Percentiles rank a stretch among this genome's conserved stretches.
Evolutionary conservation across 2,888 invertebrate genomes (phyloP).

Genomic region (Lydus trimaculatus): DNA sequence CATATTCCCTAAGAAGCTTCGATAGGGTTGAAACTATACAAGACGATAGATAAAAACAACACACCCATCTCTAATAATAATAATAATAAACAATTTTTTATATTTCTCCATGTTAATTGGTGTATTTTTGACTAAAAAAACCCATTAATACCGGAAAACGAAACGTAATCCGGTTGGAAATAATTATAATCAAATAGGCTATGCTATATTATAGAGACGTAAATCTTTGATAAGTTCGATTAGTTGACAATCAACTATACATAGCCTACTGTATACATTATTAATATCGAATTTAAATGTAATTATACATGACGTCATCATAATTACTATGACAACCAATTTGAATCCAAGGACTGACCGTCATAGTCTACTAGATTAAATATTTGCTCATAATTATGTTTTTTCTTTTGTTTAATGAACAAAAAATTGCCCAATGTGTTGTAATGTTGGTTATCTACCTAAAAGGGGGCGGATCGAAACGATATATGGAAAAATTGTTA

Average conservation of each 20-base stretch:
- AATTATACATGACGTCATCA: background rate
- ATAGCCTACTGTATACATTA: background rate
- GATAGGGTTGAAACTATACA: background rate
- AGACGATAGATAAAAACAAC: background rate
- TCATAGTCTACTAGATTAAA: background rate
- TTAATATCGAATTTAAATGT: background rate
- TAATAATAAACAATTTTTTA: too few species aligned
- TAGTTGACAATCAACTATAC: background rate
- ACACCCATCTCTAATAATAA: background rate
- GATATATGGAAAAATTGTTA: background rate
- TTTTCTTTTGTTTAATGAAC: background rate
- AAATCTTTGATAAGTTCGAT: background rate
- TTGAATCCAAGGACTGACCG: background rate
- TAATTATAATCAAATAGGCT: background rate
- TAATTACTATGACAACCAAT: background rate
- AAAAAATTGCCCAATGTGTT: background rate
- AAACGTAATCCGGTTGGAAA: background rate
- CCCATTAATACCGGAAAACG: background rate
- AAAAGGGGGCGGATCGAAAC: too few species aligned
- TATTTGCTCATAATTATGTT: background rate
- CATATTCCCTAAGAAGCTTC: background rate
- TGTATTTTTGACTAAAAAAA: background rate
- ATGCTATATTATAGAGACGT: background rate
- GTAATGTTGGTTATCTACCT: constrained; percentile 3
- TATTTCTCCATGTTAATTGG: background rate